Conservation (phyloP, 2,888 invertebrate species). For the Dryobota labecula region DNA sequence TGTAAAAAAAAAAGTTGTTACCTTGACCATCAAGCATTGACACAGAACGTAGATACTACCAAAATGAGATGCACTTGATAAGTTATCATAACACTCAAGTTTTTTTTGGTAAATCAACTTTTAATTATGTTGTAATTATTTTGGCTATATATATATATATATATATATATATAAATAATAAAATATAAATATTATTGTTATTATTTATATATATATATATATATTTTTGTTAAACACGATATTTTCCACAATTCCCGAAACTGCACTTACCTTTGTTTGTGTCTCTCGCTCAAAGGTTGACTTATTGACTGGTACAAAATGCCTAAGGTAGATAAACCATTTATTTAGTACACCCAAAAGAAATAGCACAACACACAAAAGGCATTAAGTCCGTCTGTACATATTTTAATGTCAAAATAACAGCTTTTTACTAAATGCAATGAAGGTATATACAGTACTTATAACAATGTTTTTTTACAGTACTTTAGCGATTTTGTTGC, state of each 20-base stretch:
- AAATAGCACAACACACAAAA: not conserved
- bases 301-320: not conserved
- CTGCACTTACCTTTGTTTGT: not conserved
- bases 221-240: too few relatives aligned
- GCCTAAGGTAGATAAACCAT: not conserved
- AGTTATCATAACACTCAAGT: not conserved
- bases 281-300: not conserved
- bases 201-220: too few relatives aligned
- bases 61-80: conserved; percentile 39
- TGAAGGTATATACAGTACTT: too few relatives aligned
- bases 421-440: too few relatives aligned
- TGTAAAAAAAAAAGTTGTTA: conserved; percentile 4
- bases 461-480: too few relatives aligned
- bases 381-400: not conserved
- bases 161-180: too few relatives aligned
- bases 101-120: conserved; percentile 1
- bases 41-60: conserved; percentile 16
- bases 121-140: not conserved
- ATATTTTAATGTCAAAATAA: too few relatives aligned
- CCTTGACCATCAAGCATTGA: conserved; percentile 45
- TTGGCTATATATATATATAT: too few relatives aligned
- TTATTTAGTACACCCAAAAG: not conserved
- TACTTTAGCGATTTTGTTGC: too few relatives aligned
- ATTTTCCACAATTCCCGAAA: not conserved
- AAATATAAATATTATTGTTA: too few relatives aligned